These are phyloP conservation scores for Drosophila serrata DNA, from an alignment of 1,140 invertebrate species.

Conservation along the genomic window DNA sequence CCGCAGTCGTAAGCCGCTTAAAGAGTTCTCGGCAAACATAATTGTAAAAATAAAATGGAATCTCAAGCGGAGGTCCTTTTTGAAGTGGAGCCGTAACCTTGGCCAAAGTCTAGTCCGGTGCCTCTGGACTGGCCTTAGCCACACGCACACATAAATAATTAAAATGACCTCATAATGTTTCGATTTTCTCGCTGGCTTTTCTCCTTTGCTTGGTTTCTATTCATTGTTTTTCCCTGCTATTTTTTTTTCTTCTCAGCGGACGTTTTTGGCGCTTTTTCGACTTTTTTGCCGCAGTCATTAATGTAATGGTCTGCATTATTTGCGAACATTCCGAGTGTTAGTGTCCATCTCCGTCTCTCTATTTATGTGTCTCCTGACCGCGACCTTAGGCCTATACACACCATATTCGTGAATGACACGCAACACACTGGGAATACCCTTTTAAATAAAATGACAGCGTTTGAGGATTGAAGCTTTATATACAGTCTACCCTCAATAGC, in stretches of 20 bases:
- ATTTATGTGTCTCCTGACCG: constrained; percentile 9
- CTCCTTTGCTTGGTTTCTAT: constrained; percentile 1
- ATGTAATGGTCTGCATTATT: constrained; percentile 78
- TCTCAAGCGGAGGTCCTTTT: constrained; percentile 10
- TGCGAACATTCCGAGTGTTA: constrained; percentile 61
- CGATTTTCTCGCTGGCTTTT: constrained; percentile 57
- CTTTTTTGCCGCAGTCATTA: constrained; percentile 74
- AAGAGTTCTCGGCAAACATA: constrained; percentile 61
- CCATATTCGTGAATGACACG: constrained; percentile 49
- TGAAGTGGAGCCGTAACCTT: constrained; percentile 45
- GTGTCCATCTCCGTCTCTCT: constrained; percentile 34
- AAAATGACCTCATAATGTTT: constrained; percentile 79
- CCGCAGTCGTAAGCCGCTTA: constrained; percentile 36
- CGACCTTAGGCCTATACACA: constrained; percentile 1
- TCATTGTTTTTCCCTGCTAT: constrained; percentile 33
- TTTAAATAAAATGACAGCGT: constrained; percentile 1
- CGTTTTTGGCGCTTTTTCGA: constrained; percentile 56
- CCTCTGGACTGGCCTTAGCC: constrained; percentile 54
- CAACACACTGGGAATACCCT: constrained; percentile 33
- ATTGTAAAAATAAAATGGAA: constrained; percentile 54
- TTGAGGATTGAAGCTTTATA: constrained; percentile 11
- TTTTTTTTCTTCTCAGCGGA: constrained; percentile 24
- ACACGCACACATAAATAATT: constrained; percentile 71
- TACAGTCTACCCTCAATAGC: constrained; percentile 4
- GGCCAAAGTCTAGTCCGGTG: constrained; percentile 39